Conservation (phyloP, 2,888 invertebrate genomes). For the Heliconius charithonia region DNA sequence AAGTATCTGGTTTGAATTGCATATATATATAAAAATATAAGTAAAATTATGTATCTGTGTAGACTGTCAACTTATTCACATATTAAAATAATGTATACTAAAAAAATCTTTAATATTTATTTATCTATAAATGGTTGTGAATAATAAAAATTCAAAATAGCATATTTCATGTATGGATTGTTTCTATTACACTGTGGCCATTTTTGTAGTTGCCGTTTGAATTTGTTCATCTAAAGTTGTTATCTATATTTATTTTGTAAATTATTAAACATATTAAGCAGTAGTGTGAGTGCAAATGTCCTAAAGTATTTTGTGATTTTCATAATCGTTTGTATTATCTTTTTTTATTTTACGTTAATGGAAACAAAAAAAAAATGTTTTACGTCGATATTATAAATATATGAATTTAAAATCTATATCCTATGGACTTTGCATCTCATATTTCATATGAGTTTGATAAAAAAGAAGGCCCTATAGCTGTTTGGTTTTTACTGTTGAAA, state of each 20-base stretch:
- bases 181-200: background rate
- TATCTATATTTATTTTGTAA: background rate
- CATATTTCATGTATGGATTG: slow-evolving; percentile 16
- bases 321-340: background rate
- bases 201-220: background rate
- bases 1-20: background rate
- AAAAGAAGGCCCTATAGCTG: background rate
- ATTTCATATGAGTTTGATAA: background rate
- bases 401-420: background rate
- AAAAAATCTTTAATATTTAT: slow-evolving; percentile 32
- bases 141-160: slow-evolving; percentile 28
- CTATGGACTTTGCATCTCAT: slow-evolving; percentile 5
- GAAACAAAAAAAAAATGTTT: background rate
- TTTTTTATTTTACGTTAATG: background rate
- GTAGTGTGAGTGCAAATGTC: slow-evolving; percentile 8
- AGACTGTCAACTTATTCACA: slow-evolving; percentile 11
- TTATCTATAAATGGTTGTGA: slow-evolving; percentile 42
- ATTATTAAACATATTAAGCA: background rate
- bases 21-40: background rate
- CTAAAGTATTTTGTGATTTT: background rate
- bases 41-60: background rate
- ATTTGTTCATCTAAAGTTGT: slow-evolving; percentile 3
- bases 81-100: background rate
- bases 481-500: slow-evolving; percentile 25
- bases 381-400: background rate